phyloP scores from a whole-genome alignment of 1,140 invertebrate species.

The Rhopalosiphum maidis region DNA sequence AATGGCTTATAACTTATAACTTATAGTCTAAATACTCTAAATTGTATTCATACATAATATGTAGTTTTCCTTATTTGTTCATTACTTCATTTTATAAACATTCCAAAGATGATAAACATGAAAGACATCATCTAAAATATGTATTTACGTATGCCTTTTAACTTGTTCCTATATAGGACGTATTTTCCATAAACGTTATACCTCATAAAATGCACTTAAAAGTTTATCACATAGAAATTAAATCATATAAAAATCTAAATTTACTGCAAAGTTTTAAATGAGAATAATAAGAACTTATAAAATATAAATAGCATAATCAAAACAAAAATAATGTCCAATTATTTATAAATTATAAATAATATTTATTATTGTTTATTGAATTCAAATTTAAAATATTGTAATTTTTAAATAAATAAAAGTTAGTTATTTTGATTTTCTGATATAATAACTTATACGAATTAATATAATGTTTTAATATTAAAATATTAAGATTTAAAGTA shows the following conservation, averaged over 20 bases:
- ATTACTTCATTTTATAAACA: background rate
- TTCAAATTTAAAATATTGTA: background rate
- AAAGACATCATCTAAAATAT: background rate
- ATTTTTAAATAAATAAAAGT: background rate
- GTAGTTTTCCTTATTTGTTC: background rate
- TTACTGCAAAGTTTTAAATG: background rate
- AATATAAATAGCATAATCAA: background rate
- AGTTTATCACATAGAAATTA: background rate
- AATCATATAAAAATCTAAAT: background rate
- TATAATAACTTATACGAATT: background rate
- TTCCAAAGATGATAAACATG: background rate
- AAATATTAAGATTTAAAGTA: too few relatives aligned
- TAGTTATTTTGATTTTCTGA: background rate
- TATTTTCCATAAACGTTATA: background rate
- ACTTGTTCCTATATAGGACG: background rate
- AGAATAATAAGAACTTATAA: background rate
- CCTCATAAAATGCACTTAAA: background rate
- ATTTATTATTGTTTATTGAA: too few relatives aligned
- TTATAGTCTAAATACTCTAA: background rate
- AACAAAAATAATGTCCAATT: background rate
- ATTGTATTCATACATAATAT: background rate
- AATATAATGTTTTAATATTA: background rate
- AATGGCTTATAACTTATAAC: background rate
- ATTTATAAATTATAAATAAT: background rate
- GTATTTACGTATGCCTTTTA: too few relatives aligned